Evolutionary conservation across 1,140 invertebrate genomes (phyloP), one percentile per base, ranked within the genome.

Genomic region (Heliconius congener): DNA sequence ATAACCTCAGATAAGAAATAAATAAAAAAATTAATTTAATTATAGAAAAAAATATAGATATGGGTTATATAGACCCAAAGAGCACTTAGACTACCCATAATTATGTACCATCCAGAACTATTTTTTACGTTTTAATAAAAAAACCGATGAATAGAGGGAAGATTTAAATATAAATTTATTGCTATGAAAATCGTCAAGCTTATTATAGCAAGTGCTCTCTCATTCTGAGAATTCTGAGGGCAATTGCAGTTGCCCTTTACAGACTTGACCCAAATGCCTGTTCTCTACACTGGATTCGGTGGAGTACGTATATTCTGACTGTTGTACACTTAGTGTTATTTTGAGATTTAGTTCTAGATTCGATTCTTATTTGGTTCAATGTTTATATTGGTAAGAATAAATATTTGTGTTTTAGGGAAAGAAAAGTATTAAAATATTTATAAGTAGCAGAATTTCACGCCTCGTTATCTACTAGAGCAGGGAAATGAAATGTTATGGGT

Each of bases 221-320:
- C 60, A 66, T 27, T 66, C 60, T 66, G 27, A 13, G 60, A 66
- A 66, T 66, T 30, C 60, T 27, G 60, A 66, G 27, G 60, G 19
- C 60, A 66, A 66, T 66, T 66, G 60, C 60, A 66, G 27, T 66
- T 78, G 71, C 71, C 37, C 50, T 71, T 55, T 79, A 27, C 57
- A 55, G 71, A 71, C 66, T 79, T 79, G 78, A 79, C 78, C 78
- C 60, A 75, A 75, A 76, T 76, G 66, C 60, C 60, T 71, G 60
- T 66, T 66, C 60, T 66, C 60, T 66, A n/a, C 27, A 66, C 23
- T 66, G 60, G 60, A 23, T 60, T 4, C 57, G 57, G 13, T 37
- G 4, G 13, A 46, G 42, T 16, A 46, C 42, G 42, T 46, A 52
- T 19, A 8, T 19, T 52, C 50, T 52, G 50, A 52, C 50, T 52